phyloP scores from a whole-genome alignment of 2,113 vertebrate genomes.

The Toxotes jaculatrix region DNA sequence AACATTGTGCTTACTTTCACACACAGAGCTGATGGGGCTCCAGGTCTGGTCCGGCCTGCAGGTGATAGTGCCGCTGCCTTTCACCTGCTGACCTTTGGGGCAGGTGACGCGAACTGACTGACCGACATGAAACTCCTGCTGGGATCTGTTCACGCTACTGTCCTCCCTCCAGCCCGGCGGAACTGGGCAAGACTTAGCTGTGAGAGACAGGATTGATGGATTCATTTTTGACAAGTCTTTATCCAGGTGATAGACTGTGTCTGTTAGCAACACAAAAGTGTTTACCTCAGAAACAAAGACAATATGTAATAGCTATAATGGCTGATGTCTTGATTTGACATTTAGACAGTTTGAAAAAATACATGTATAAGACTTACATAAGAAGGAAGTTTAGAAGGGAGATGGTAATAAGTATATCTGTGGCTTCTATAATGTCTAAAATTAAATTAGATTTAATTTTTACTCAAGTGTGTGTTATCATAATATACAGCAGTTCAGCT shows the following conservation, averaged over 20 bases:
- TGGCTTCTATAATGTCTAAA: too few species aligned
- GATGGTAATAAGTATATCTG: too few species aligned
- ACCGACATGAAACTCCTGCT: conserved; percentile 88
- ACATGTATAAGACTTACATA: too few species aligned
- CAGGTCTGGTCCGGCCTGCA: conserved; percentile 94
- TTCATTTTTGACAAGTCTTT: background rate
- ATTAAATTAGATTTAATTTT: too few species aligned
- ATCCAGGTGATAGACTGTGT: background rate
- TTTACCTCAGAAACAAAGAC: too few species aligned
- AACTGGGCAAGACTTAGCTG: conserved; percentile 92
- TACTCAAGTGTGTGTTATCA: too few species aligned
- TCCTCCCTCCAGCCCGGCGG: conserved; percentile 89
- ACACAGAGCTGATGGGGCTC: conserved; percentile 88
- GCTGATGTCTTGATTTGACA: background rate
- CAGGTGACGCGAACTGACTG: conserved; percentile 90
- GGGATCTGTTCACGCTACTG: conserved; percentile 78
- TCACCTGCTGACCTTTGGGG: conserved; percentile 90
- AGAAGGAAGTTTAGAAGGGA: too few species aligned
- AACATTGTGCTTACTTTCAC: conserved; percentile 89
- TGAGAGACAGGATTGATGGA: conserved; percentile 7
- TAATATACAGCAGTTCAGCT: too few species aligned
- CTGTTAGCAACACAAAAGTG: too few species aligned
- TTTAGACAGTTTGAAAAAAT: too few species aligned
- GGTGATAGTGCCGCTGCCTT: conserved; percentile 85
- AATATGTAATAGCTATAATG: background rate